These are phyloP conservation scores for Oplegnathus fasciatus DNA, from an alignment of 2,113 vertebrate genomes.

Conservation along the genomic window DNA sequence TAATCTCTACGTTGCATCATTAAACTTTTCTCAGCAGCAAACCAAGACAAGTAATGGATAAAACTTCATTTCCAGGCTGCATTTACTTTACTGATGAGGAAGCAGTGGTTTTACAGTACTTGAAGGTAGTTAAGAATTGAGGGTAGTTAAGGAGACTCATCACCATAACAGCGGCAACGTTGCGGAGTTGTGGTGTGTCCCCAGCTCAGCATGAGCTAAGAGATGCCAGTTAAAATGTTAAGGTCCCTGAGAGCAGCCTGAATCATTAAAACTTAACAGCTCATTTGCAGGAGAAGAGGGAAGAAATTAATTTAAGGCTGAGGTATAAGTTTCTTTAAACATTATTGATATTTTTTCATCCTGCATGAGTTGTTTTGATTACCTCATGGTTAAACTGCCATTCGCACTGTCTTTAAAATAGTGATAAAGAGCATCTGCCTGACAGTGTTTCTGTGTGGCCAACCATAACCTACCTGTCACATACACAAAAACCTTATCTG, in stretches of 20 bases:
- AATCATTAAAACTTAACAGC: constrained; percentile 27
- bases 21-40: constrained; percentile 26
- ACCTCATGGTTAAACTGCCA: neutral
- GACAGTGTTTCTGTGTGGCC: neutral
- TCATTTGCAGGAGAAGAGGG: constrained; percentile 23
- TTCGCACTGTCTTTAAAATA: neutral
- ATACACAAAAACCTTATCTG: neutral
- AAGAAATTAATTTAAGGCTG: neutral
- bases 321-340: neutral
- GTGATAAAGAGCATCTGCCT: neutral
- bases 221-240: constrained; percentile 10
- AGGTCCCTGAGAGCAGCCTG: constrained; percentile 18
- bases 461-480: neutral
- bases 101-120: neutral
- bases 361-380: constrained; percentile 1
- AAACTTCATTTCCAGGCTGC: neutral
- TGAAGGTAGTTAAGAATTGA: neutral
- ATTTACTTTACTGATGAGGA: constrained; percentile 18
- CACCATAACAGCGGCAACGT: constrained; percentile 6
- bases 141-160: constrained; percentile 11
- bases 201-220: neutral
- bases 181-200: neutral
- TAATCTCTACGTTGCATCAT: constrained; percentile 11
- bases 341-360: constrained; percentile 1
- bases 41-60: neutral